Conservation (phyloP, 2,888 invertebrate genomes). For the Amaurobius ferox region DNA sequence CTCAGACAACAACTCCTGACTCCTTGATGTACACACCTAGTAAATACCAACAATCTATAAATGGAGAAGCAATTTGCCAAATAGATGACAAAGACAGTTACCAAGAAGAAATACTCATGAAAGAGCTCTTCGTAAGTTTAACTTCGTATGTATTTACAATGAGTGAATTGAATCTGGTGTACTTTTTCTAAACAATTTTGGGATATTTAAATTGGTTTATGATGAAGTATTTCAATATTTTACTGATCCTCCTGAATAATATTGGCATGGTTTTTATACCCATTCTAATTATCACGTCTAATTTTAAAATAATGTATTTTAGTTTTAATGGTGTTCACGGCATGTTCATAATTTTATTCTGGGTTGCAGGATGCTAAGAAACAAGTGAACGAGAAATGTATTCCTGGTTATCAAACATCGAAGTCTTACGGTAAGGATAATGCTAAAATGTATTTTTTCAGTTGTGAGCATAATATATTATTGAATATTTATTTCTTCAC, state of each 20-base stretch:
- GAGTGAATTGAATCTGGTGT: too few relatives aligned
- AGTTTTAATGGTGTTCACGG: too few relatives aligned
- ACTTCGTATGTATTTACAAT: too few relatives aligned
- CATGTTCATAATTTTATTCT: too few relatives aligned
- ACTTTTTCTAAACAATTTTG: too few relatives aligned
- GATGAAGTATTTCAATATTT: too few relatives aligned
- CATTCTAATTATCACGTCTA: too few relatives aligned
- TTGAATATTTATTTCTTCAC: neutral
- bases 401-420: slow-evolving; percentile 57
- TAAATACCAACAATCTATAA: slow-evolving; percentile 95
- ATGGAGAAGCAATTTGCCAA: slow-evolving; percentile 86
- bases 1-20: slow-evolving; percentile 53
- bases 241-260: too few relatives aligned
- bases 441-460: neutral
- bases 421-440: slow-evolving; percentile 40
- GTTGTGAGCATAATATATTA: neutral
- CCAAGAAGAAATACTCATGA: slow-evolving; percentile 69
- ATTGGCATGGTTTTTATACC: too few relatives aligned
- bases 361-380: slow-evolving; percentile 58
- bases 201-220: too few relatives aligned
- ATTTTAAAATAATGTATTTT: too few relatives aligned
- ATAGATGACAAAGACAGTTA: slow-evolving; percentile 60
- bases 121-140: slow-evolving; percentile 67
- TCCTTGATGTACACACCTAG: slow-evolving; percentile 92
- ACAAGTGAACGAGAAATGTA: slow-evolving; percentile 55